Percentiles rank a stretch among this genome's conserved stretches.
phyloP scores from a whole-genome alignment of 1,140 invertebrate genomes.

The Diprion similis region DNA sequence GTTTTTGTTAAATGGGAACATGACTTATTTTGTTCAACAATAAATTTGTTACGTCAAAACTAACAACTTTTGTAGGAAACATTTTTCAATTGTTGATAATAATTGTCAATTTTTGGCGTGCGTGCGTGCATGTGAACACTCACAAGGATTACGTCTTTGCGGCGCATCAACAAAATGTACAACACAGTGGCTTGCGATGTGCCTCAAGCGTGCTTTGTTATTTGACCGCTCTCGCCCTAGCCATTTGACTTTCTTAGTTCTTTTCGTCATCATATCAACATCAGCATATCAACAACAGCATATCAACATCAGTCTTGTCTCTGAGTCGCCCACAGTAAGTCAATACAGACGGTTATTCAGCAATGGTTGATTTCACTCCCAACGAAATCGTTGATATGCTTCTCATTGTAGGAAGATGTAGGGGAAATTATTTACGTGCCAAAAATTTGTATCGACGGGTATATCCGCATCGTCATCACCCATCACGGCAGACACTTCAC shows the following conservation, averaged over 20 bases:
- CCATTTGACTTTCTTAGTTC: background rate
- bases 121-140: background rate
- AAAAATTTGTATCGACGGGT: constrained; percentile 18
- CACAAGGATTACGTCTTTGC: background rate
- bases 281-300: too few relatives aligned
- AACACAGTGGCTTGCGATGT: background rate
- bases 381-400: constrained; percentile 27
- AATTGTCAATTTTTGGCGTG: constrained; percentile 3
- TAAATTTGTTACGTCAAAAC: too few relatives aligned
- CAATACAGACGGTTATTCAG: constrained; percentile 1
- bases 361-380: constrained; percentile 11
- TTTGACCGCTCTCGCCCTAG: background rate
- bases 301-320: background rate
- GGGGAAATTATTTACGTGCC: constrained; percentile 15
- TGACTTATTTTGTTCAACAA: too few relatives aligned
- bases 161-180: constrained; percentile 2
- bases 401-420: constrained; percentile 25
- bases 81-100: background rate
- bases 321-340: constrained; percentile 2
- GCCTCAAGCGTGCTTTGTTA: background rate
- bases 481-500: constrained; percentile 17
- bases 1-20: too few relatives aligned
- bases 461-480: constrained; percentile 17
- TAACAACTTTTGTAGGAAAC: background rate
- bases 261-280: too few relatives aligned